Evolutionary conservation across 2,797 vertebrate species (phyloP).

Genomic region (Scleropages formosus): DNA sequence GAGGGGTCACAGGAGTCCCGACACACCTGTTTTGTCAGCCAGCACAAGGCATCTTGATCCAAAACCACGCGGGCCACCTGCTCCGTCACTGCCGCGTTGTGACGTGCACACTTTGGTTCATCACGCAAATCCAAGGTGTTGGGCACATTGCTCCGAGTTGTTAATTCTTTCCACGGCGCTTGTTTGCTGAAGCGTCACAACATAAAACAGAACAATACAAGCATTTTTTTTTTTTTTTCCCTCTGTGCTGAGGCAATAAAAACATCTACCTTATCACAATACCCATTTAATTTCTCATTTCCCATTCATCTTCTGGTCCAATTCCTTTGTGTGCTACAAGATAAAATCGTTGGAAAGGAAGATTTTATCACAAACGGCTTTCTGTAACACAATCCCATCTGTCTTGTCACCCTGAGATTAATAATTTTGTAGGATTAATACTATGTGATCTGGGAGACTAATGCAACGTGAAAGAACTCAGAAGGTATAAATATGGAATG

Average conservation of each 20-base stretch:
- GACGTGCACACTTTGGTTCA: background rate
- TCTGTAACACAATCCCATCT: slow-evolving; percentile 53
- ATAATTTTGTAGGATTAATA: slow-evolving; percentile 29
- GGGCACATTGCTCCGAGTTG: slow-evolving; percentile 1
- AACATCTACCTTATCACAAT: slow-evolving; percentile 47
- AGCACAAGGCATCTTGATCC: no score
- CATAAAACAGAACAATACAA: slow-evolving; percentile 67
- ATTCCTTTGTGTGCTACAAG: slow-evolving; percentile 11
- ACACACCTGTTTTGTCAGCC: no score
- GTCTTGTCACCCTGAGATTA: slow-evolving; percentile 18
- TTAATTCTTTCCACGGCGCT: slow-evolving; percentile 61
- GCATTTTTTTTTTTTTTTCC: slow-evolving; percentile 46
- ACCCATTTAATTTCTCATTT: slow-evolving; percentile 30
- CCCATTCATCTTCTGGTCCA: slow-evolving; percentile 20
- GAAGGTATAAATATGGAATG: slow-evolving; percentile 17
- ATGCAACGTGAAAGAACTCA: slow-evolving; percentile 1
- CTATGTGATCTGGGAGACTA: slow-evolving; percentile 11
- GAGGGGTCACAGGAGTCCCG: no score
- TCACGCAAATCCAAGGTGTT: no score
- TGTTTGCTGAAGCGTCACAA: slow-evolving; percentile 59
- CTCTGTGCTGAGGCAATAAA: slow-evolving; percentile 58
- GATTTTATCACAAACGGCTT: slow-evolving; percentile 59
- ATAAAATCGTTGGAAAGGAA: slow-evolving; percentile 23
- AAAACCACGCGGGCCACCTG: no score
- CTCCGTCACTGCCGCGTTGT: background rate